phyloP scores from a whole-genome alignment of 2,888 invertebrate species.

The Heterodera filipjevi region DNA sequence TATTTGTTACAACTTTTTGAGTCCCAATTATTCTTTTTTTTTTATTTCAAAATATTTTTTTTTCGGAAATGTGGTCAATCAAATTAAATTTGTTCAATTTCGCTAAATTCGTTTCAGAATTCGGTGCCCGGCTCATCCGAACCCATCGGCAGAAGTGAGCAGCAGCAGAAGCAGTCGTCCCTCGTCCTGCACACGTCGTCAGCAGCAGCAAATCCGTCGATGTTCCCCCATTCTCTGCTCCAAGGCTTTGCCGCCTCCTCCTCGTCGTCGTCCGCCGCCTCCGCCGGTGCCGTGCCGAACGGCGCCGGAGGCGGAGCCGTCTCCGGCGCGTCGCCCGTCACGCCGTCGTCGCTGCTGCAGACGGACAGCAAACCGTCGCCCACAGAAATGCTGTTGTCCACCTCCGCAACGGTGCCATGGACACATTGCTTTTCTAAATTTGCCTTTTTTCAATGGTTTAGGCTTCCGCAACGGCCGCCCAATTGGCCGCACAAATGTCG shows the following conservation, averaged over 20 bases:
- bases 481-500: slow-evolving; percentile 7
- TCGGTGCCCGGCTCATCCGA: not conserved
- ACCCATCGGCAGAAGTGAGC: not conserved
- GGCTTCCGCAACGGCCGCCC: not conserved
- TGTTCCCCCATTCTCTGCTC: slow-evolving; percentile 27
- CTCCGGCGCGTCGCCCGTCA: not conserved
- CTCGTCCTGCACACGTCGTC: not conserved
- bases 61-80: not conserved
- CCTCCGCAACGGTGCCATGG: not conserved
- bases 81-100: not conserved
- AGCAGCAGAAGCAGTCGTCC: not conserved
- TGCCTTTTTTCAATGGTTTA: not conserved
- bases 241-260: slow-evolving; percentile 15
- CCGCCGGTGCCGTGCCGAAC: slow-evolving; percentile 19
- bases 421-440: not conserved
- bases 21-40: too few relatives aligned
- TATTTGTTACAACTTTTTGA: too few relatives aligned
- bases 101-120: not conserved
- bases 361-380: slow-evolving; percentile 4
- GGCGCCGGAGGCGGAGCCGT: not conserved
- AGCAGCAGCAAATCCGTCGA: not conserved
- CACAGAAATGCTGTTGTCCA: not conserved
- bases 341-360: slow-evolving; percentile 2
- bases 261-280: slow-evolving; percentile 16
- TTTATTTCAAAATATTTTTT: not conserved